Conservation (phyloP, 2,113 vertebrate species). For the Dipodomys merriami region DNA sequence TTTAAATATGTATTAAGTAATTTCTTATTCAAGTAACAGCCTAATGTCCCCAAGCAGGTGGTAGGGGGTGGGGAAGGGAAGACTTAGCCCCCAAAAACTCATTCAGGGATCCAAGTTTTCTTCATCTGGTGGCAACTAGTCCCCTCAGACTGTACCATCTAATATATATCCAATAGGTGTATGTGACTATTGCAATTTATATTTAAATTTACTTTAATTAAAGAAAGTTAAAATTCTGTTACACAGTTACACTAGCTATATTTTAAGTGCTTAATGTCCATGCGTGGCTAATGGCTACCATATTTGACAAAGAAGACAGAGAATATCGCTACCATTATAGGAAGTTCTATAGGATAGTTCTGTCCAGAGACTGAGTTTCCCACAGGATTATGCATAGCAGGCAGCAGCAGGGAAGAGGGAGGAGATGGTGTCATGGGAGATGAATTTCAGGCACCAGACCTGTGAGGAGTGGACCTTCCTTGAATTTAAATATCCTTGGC, state of each 20-base stretch:
- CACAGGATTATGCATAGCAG: background rate
- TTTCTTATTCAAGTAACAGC: background rate
- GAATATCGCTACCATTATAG: background rate
- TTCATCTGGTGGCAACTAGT: background rate
- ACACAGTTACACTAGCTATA: background rate
- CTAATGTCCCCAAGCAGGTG: background rate
- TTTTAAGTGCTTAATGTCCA: background rate
- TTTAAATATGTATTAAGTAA: background rate
- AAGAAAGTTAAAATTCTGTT: slow-evolving; percentile 16
- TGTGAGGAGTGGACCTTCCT: background rate
- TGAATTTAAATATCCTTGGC: background rate
- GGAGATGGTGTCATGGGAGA: too few relatives aligned
- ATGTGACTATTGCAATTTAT: background rate
- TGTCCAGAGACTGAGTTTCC: background rate
- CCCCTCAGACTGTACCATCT: background rate
- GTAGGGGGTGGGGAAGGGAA: background rate
- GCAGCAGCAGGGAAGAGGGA: background rate
- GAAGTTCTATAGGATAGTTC: background rate
- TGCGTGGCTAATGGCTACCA: background rate
- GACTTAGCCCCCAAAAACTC: background rate
- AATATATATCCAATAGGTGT: background rate
- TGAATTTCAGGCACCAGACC: background rate
- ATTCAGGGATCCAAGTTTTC: background rate
- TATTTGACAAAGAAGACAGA: background rate
- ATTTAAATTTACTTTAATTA: slow-evolving; percentile 3